A percentile compares a stretch with the other conserved stretches of the same genome.
These are phyloP conservation scores for Eulacestoma nigropectus DNA, from an alignment of 2,113 vertebrate species.

Conservation along the genomic window DNA sequence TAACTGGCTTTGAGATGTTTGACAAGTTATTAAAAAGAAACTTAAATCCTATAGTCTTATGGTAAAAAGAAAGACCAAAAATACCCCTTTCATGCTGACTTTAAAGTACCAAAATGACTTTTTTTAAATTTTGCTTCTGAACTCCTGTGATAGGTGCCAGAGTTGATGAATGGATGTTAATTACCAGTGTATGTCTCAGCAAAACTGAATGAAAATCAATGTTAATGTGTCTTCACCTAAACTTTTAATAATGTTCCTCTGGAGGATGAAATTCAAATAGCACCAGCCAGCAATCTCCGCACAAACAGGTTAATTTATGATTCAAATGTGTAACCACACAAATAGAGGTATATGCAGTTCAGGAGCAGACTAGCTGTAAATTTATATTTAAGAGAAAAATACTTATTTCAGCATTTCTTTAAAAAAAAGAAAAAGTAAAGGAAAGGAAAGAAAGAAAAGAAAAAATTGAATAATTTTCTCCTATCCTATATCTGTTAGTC, in stretches of 20 bases:
- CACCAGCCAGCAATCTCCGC: neutral
- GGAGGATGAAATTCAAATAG: neutral
- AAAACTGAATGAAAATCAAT: conserved; percentile 6
- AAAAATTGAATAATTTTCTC: neutral
- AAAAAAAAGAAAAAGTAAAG: neutral
- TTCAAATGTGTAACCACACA: neutral
- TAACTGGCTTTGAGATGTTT: neutral
- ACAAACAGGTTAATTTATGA: conserved; percentile 23
- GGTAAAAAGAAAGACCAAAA: neutral
- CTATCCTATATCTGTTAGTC: neutral
- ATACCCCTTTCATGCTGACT: neutral
- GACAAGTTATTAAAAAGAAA: neutral
- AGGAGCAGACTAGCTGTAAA: neutral
- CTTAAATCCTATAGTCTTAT: neutral
- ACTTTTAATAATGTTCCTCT: conserved; percentile 11
- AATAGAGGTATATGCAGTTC: neutral
- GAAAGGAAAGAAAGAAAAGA: fast-evolving
- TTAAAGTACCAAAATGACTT: neutral
- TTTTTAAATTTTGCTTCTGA: neutral
- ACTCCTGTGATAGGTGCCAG: neutral
- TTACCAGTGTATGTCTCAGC: neutral
- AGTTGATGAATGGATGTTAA: neutral
- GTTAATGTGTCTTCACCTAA: conserved; percentile 15
- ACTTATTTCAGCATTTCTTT: neutral
- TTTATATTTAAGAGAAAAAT: neutral